A percentile compares a stretch with the other conserved stretches of the same genome.
Evolutionary conservation across 2,797 vertebrate species (phyloP).

Genomic region (Odontamblyopus lacepedii): DNA sequence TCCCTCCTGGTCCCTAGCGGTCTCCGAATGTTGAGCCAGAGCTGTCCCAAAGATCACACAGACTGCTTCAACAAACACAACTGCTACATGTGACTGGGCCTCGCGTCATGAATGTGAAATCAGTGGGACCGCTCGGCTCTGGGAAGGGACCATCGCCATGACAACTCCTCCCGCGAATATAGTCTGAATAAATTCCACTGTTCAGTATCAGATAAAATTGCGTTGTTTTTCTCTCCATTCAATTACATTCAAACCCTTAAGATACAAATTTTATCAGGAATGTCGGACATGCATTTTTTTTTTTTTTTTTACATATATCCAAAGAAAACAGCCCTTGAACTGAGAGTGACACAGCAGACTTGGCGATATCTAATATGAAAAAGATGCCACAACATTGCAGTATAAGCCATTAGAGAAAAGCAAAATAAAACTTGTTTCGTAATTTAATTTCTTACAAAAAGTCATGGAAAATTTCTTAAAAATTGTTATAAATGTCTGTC

Average conservation of each 20-base stretch:
- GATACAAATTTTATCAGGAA: slow-evolving; percentile 72
- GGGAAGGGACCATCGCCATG: slow-evolving; percentile 53
- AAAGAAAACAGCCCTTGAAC: slow-evolving; percentile 74
- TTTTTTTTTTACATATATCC: slow-evolving; percentile 70
- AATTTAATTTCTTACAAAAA: slow-evolving; percentile 68
- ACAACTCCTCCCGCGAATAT: slow-evolving; percentile 40
- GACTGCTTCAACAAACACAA: slow-evolving; percentile 57
- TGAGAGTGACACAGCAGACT: slow-evolving; percentile 72
- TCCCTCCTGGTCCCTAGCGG: slow-evolving; percentile 46
- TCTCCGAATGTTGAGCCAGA: slow-evolving; percentile 56
- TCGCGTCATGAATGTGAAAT: slow-evolving; percentile 72
- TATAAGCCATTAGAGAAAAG: slow-evolving; percentile 60
- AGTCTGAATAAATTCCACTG: slow-evolving; percentile 51
- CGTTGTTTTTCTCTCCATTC: slow-evolving; percentile 63
- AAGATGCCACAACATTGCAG: slow-evolving; percentile 59
- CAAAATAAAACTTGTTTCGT: slow-evolving; percentile 30
- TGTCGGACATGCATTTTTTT: slow-evolving; percentile 77
- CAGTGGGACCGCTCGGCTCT: slow-evolving; percentile 71
- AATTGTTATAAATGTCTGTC: slow-evolving; percentile 58
- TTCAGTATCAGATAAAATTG: slow-evolving; percentile 68
- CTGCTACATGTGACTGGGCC: slow-evolving; percentile 80
- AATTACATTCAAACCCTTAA: slow-evolving; percentile 78
- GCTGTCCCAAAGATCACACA: slow-evolving; percentile 72
- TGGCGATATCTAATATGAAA: slow-evolving; percentile 60
- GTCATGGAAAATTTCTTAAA: slow-evolving; percentile 50